Percentiles rank a stretch among this genome's conserved stretches.
These are phyloP conservation scores for Parthenolecanium corni DNA, from an alignment of 2,888 invertebrate genomes.

Conservation along the genomic window DNA sequence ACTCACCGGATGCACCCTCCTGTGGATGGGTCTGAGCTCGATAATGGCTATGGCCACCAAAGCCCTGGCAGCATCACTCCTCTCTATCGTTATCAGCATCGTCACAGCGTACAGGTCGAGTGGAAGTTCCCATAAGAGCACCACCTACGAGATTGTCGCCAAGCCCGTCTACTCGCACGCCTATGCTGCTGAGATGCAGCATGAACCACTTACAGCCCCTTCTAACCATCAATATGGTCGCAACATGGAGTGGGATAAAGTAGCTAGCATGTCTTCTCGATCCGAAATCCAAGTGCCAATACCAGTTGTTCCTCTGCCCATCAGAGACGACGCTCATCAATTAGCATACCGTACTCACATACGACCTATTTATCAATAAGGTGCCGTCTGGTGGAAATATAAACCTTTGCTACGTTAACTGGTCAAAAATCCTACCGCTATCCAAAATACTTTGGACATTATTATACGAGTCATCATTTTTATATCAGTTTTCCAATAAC, in stretches of 20 bases:
- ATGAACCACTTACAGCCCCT: conserved; percentile 46
- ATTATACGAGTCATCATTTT: no score
- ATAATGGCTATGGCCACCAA: conserved; percentile 69
- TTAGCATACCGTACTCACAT: conserved; percentile 23
- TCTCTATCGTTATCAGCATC: conserved; percentile 60
- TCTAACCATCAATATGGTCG: conserved; percentile 38
- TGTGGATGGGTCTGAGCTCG: conserved; percentile 61
- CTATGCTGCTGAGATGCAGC: conserved; percentile 54
- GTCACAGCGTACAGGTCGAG: conserved; percentile 52
- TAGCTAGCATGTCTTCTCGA: conserved; percentile 17
- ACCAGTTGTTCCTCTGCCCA: not conserved
- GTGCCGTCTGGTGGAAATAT: conserved; percentile 5
- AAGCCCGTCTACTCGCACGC: conserved; percentile 65
- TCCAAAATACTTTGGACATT: no score
- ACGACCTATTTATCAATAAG: conserved; percentile 25
- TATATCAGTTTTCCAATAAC: no score
- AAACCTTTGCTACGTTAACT: no score
- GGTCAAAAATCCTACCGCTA: no score
- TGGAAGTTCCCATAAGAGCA: conserved; percentile 40
- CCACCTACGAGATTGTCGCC: conserved; percentile 73
- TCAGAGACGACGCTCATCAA: conserved; percentile 21
- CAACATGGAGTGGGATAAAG: conserved; percentile 28
- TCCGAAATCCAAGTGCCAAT: conserved; percentile 11
- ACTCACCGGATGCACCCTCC: conserved; percentile 57
- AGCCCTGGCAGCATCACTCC: conserved; percentile 67